These are phyloP conservation scores for Anthopleura sola DNA, from an alignment of 64 coral and sea anemone genomes.

Conservation along the genomic window DNA sequence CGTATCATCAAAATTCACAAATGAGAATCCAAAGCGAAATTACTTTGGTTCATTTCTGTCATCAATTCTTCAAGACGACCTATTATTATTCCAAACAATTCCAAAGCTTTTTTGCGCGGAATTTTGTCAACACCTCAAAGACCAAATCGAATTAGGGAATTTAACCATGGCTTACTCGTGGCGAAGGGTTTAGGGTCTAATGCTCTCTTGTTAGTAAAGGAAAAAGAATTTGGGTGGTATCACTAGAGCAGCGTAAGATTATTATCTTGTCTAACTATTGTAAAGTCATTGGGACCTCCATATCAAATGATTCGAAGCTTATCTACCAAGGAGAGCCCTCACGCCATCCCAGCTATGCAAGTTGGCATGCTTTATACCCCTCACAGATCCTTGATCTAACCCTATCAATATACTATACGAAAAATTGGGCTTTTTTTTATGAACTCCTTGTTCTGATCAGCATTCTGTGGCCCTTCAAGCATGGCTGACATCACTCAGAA, in stretches of 20 bases:
- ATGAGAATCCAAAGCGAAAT: conserved; percentile 10
- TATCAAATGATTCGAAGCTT: conserved; percentile 9
- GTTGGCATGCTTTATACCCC: background rate
- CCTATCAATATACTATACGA: background rate
- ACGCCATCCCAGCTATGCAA: conserved; percentile 8
- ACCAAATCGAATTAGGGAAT: conserved; percentile 1
- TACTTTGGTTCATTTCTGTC: conserved; percentile 21
- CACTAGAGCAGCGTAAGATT: background rate
- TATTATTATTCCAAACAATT: conserved; percentile 31
- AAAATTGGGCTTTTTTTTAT: background rate
- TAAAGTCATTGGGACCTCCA: conserved; percentile 15
- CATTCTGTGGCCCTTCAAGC: background rate
- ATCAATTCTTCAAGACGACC: background rate
- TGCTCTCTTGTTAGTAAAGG: conserved; percentile 2
- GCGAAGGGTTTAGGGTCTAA: background rate
- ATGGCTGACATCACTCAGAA: background rate
- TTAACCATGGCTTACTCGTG: background rate
- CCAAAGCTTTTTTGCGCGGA: background rate
- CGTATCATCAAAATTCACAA: conserved; percentile 16
- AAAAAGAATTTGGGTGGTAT: conserved; percentile 27
- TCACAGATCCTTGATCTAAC: background rate
- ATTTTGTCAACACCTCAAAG: conserved; percentile 11
- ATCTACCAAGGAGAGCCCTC: background rate
- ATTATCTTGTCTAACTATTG: conserved; percentile 18
- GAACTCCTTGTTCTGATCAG: background rate